Evolutionary conservation across 2,113 vertebrate species (phyloP).

Genomic region (Galbula dea): DNA sequence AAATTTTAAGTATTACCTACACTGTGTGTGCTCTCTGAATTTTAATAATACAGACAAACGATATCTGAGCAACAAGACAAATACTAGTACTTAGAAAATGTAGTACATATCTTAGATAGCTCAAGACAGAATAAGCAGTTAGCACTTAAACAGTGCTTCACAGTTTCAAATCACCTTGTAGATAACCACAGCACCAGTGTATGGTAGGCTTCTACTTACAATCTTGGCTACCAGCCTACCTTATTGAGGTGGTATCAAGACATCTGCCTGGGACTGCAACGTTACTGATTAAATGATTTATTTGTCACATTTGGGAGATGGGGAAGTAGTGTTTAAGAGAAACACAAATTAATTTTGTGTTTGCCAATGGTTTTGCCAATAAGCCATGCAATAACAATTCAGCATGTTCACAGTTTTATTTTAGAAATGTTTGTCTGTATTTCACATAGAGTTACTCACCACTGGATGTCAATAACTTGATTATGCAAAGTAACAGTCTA

Average conservation of each 20-base stretch:
- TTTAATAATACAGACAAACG: background rate
- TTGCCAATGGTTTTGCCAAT: background rate
- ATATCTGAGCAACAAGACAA: background rate
- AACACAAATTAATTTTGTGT: background rate
- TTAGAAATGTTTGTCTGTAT: background rate
- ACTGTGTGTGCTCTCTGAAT: fast-evolving
- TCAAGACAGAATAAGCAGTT: background rate
- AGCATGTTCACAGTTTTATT: background rate
- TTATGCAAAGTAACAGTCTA: constrained; percentile 48
- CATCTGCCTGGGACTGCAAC: background rate
- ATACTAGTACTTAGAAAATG: background rate
- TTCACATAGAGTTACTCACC: constrained; percentile 3
- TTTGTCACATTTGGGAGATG: background rate
- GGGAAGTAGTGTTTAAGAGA: background rate
- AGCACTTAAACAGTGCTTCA: background rate
- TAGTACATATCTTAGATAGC: background rate
- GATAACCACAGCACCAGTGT: background rate
- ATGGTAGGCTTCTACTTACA: background rate
- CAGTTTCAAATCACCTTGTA: background rate
- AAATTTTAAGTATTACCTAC: background rate
- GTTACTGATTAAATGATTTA: background rate
- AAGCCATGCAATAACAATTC: background rate
- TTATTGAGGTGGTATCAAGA: background rate
- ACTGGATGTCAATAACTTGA: constrained; percentile 5
- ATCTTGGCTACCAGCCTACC: background rate